These are phyloP conservation scores for Apoda limacodes DNA, from an alignment of 2,888 invertebrate species.

Conservation along the genomic window DNA sequence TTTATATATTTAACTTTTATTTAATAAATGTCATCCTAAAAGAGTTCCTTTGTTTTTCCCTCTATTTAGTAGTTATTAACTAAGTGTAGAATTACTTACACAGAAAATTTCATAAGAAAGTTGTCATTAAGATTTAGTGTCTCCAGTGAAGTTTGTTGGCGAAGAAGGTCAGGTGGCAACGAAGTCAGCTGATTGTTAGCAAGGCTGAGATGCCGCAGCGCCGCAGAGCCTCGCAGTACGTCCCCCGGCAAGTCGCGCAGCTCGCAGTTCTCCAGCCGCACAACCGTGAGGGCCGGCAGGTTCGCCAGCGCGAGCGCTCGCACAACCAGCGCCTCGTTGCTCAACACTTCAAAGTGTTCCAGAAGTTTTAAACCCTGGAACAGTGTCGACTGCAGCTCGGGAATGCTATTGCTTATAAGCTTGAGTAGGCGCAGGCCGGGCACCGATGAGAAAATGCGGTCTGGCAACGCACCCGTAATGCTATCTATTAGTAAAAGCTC, in stretches of 20 bases:
- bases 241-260: conserved; percentile 13
- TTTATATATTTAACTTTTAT: too few relatives aligned
- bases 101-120: too few relatives aligned
- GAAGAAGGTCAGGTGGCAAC: conserved; percentile 19
- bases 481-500: not conserved
- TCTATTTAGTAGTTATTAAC: too few relatives aligned
- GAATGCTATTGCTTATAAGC: too few relatives aligned
- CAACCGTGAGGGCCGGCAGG: conserved; percentile 10
- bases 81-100: too few relatives aligned
- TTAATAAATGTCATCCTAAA: too few relatives aligned
- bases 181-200: conserved; percentile 20
- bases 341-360: conserved; percentile 14
- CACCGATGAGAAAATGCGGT: conserved; percentile 11
- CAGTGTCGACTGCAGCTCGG: too few relatives aligned
- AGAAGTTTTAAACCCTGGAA: conserved; percentile 6
- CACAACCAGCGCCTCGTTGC: conserved; percentile 16
- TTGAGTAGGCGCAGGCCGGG: conserved; percentile 3
- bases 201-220: conserved; percentile 18
- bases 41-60: too few relatives aligned
- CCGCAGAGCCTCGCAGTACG: conserved; percentile 22
- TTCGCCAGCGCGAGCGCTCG: conserved; percentile 4
- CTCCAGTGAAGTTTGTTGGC: too few relatives aligned
- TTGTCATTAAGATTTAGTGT: too few relatives aligned
- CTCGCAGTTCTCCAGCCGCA: not conserved
- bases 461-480: not conserved